Evolutionary conservation across 2,797 vertebrate species (phyloP).

Genomic region (Gallinago nigripennis): DNA sequence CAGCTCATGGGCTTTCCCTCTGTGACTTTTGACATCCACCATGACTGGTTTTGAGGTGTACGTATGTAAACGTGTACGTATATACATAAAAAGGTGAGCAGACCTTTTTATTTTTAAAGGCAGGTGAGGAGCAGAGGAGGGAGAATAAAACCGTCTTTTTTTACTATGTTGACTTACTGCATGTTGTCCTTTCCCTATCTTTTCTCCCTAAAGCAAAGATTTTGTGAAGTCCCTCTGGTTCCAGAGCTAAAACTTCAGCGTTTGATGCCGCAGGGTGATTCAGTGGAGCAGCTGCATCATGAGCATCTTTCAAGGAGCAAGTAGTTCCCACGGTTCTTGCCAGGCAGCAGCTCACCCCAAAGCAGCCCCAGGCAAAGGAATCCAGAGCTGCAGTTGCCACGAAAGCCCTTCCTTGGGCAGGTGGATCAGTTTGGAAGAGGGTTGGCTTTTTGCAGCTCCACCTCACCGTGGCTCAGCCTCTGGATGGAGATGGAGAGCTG

Average conservation of each 20-base stretch:
- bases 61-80: fast-evolving
- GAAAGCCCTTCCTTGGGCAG: not conserved
- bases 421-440: not conserved
- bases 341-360: not conserved
- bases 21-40: not conserved
- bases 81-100: not conserved
- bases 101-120: not conserved
- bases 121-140: not conserved
- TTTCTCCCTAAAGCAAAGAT: not conserved
- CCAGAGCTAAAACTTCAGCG: not conserved
- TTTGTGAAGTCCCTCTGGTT: not conserved
- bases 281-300: fast-evolving
- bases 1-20: fast-evolving
- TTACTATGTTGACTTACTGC: not conserved
- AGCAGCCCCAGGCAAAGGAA: not conserved
- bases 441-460: not conserved
- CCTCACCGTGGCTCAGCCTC: not conserved
- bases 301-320: not conserved
- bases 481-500: not conserved
- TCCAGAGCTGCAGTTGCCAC: not conserved
- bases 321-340: not conserved
- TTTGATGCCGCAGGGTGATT: not conserved
- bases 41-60: not conserved
- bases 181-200: not conserved
- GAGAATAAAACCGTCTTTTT: not conserved